Evolutionary conservation across 2,797 vertebrate species (phyloP).

Genomic region (Trematomus bernacchii): DNA sequence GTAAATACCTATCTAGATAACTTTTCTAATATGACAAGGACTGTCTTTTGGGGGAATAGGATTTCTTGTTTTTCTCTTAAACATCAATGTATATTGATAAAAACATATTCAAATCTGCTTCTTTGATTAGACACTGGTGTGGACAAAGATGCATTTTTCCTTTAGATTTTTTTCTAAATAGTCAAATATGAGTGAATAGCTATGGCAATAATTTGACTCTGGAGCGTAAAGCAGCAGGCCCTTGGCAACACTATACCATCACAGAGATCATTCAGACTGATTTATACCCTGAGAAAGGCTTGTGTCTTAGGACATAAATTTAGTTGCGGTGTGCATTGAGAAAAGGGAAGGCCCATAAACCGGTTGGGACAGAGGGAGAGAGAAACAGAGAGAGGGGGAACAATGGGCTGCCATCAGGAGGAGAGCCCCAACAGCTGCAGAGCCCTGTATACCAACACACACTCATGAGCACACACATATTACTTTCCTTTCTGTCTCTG

Average conservation of each 20-base stretch:
- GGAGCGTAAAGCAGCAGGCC: conserved; percentile 60
- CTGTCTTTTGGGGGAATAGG: background rate
- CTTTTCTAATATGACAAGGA: conserved; percentile 4
- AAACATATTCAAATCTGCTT: background rate
- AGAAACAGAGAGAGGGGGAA: conserved; percentile 61
- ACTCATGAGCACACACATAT: conserved; percentile 28
- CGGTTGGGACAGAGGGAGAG: conserved; percentile 40
- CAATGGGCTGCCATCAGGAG: conserved; percentile 76
- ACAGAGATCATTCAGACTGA: conserved; percentile 75
- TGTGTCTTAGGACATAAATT: conserved; percentile 80
- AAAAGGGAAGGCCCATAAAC: conserved; percentile 78
- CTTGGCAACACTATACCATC: conserved; percentile 58
- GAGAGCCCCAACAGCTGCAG: conserved; percentile 81
- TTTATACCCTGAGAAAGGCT: conserved; percentile 84
- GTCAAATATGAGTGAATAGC: conserved; percentile 66
- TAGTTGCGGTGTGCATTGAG: conserved; percentile 68
- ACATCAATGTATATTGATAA: no score
- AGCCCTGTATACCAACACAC: conserved; percentile 59
- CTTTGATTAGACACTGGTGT: background rate
- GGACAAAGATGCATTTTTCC: conserved; percentile 11
- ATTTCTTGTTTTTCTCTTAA: background rate
- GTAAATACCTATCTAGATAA: background rate
- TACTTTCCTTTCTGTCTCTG: conserved; percentile 18
- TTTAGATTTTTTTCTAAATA: background rate
- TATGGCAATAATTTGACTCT: conserved; percentile 56